Evolutionary conservation across 2,113 vertebrate species (phyloP).

Genomic region (Callopanchax toddi): DNA sequence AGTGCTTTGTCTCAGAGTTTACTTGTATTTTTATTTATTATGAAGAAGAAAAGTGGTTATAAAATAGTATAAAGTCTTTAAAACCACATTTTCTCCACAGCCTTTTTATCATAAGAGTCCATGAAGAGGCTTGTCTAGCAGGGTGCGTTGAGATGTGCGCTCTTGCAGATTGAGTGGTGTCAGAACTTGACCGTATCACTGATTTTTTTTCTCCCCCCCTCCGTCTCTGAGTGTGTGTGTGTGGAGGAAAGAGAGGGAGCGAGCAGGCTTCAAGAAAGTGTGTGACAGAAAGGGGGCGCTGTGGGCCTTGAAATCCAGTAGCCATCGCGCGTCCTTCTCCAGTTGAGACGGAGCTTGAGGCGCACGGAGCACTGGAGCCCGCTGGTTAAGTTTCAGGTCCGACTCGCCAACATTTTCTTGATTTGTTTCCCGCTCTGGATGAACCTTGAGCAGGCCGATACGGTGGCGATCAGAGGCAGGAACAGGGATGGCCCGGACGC

Average conservation of each 20-base stretch:
- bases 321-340: conserved; percentile 33
- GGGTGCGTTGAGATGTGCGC: no score
- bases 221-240: neutral
- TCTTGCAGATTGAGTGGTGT: conserved; percentile 19
- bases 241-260: neutral
- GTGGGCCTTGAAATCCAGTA: conserved; percentile 66
- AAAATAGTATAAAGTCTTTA: no score
- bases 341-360: conserved; percentile 55
- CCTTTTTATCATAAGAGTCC: no score
- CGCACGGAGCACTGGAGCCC: conserved; percentile 46
- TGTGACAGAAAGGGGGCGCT: conserved; percentile 76
- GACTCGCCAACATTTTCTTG: conserved; percentile 38
- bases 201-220: no score
- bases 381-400: conserved; percentile 51
- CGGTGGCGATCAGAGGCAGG: conserved; percentile 44
- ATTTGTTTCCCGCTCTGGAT: conserved; percentile 51
- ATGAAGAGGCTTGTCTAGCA: no score
- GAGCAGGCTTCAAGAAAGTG: neutral
- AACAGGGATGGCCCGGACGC: conserved; percentile 38
- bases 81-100: no score
- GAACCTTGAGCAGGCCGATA: conserved; percentile 53
- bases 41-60: no score
- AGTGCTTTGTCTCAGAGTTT: no score
- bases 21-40: no score
- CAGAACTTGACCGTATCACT: conserved; percentile 3